Evolutionary conservation across 2,797 vertebrate species (phyloP).

Genomic region (Coranthus polyacanthus): DNA sequence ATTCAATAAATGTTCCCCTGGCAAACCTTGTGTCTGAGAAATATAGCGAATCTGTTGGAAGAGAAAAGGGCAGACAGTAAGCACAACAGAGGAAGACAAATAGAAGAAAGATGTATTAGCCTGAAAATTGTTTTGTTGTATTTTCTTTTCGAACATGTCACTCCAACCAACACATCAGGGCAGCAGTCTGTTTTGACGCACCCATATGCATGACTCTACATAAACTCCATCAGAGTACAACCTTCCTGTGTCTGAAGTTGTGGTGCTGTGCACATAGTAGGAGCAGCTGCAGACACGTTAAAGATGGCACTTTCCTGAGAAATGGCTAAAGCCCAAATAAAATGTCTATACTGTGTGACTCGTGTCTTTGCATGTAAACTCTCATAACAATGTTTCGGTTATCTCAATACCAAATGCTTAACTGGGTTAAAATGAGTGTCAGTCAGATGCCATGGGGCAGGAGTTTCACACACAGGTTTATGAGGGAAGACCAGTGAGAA

Average conservation of each 20-base stretch:
- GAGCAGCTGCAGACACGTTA: slow-evolving; percentile 32
- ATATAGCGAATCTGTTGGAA: slow-evolving; percentile 96
- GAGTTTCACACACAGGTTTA: slow-evolving; percentile 66
- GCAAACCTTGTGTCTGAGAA: slow-evolving; percentile 98
- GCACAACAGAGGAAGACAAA: neutral
- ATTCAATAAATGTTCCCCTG: slow-evolving; percentile 94
- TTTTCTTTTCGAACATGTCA: slow-evolving; percentile 9
- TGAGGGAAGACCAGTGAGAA: slow-evolving; percentile 55
- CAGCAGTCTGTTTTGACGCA: too few species aligned
- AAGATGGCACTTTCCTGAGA: slow-evolving; percentile 48
- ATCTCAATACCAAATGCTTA: slow-evolving; percentile 49
- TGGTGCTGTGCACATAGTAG: slow-evolving; percentile 8
- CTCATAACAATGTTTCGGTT: slow-evolving; percentile 40
- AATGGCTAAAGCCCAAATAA: slow-evolving; percentile 44
- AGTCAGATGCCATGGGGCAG: slow-evolving; percentile 44
- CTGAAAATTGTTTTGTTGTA: too few species aligned
- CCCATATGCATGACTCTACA: slow-evolving; percentile 1
- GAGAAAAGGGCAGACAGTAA: neutral
- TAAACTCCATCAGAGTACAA: slow-evolving; percentile 3
- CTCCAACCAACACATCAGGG: slow-evolving; percentile 1
- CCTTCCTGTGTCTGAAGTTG: neutral
- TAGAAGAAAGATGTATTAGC: neutral
- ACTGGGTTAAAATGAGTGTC: slow-evolving; percentile 39
- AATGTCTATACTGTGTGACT: slow-evolving; percentile 12
- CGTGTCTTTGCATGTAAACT: slow-evolving; percentile 44